phyloP scores from a whole-genome alignment of 2,888 invertebrate species.

The Hemicrepidius hirtus region DNA sequence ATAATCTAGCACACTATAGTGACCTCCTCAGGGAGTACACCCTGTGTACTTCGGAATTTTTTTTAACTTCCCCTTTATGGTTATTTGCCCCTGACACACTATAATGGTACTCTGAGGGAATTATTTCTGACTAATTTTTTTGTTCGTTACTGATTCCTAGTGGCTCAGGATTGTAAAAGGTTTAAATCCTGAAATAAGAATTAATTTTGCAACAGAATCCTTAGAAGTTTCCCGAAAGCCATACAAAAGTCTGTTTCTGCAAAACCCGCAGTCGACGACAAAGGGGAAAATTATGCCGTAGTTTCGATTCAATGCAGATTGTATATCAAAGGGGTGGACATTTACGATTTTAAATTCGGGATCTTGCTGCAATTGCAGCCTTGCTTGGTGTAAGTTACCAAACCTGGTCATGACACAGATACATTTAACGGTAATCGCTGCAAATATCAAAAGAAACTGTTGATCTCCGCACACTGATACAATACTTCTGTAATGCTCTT shows the following conservation, averaged over 20 bases:
- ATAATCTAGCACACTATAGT: no score
- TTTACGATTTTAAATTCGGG: conserved; percentile 40
- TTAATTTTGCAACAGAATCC: conserved; percentile 41
- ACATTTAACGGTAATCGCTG: conserved; percentile 55
- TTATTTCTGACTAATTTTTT: no score
- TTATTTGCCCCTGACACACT: no score
- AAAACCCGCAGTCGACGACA: not conserved
- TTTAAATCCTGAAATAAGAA: conserved; percentile 19
- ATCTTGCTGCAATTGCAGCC: conserved; percentile 52
- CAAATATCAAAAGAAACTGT: conserved; percentile 56
- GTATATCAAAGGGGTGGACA: conserved; percentile 23
- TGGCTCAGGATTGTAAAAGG: conserved; percentile 24
- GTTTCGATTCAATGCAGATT: conserved; percentile 15
- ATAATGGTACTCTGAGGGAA: no score
- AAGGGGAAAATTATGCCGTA: not conserved
- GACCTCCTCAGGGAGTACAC: no score
- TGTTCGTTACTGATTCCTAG: conserved; percentile 14
- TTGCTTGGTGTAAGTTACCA: conserved; percentile 54
- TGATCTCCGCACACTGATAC: conserved; percentile 54
- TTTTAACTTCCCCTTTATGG: no score
- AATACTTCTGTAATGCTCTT: conserved; percentile 38
- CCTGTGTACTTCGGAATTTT: no score
- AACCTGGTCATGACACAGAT: conserved; percentile 59
- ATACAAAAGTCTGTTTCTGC: conserved; percentile 30
- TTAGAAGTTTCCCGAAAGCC: conserved; percentile 35